phyloP scores from a whole-genome alignment of 2,797 vertebrate species.

The Psittacula derbiana region DNA sequence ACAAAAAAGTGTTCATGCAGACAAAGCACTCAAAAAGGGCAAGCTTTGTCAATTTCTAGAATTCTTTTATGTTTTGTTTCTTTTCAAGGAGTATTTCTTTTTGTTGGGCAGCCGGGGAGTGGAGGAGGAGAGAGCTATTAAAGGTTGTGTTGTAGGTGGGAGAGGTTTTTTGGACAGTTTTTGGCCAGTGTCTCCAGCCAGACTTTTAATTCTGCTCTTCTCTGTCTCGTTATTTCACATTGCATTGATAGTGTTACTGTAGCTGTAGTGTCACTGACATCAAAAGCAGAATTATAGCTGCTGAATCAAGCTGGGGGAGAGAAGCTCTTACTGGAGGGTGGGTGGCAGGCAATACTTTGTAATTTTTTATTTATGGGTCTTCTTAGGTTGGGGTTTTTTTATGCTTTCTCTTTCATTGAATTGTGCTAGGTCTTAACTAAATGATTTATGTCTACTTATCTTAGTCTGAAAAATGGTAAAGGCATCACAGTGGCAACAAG shows the following conservation, averaged over 20 bases:
- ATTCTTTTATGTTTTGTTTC: not conserved
- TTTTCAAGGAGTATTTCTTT: not conserved
- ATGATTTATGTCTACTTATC: not conserved
- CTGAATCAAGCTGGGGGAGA: not conserved
- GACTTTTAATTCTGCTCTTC: not conserved
- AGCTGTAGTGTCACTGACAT: not conserved
- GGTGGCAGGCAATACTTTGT: not conserved
- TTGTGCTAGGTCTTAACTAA: not conserved
- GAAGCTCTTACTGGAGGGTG: not conserved
- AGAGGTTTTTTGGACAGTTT: not conserved
- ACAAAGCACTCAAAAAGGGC: not conserved
- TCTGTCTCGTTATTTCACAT: not conserved
- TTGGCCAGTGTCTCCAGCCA: not conserved
- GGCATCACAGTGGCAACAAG: not conserved
- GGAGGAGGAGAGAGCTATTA: accelerated
- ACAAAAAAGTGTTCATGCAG: not conserved
- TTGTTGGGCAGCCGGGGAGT: accelerated
- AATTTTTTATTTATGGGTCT: not conserved
- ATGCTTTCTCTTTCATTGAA: not conserved
- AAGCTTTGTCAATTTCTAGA: not conserved
- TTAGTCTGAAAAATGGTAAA: not conserved
- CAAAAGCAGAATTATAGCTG: not conserved
- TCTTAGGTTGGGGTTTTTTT: not conserved
- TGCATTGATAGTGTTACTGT: not conserved
- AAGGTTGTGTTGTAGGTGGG: not conserved